Evolutionary conservation across 2,797 vertebrate species (phyloP), one percentile per base, ranked within the genome.

Genomic region (Danio kyathit): DNA sequence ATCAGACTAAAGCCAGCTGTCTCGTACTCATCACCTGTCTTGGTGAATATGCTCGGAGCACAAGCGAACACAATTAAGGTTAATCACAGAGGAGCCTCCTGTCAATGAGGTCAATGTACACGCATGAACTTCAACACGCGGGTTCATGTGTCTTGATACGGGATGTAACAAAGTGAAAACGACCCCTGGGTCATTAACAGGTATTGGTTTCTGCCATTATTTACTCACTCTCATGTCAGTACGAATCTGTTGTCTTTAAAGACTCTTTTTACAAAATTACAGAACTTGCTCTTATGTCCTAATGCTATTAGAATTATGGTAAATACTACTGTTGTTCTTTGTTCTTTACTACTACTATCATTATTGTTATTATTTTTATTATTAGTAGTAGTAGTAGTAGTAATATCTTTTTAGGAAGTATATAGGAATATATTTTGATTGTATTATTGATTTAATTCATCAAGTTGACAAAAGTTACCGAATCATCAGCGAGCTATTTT

Each of bases 31-130:
- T 69, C 76, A 79, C 64, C 64, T 72, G 52, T 44, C 61, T 29
- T 40, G 21, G 19, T 44, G 44, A 59, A 81, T 81, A 57, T 81
- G 61, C 46, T 65, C 60, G 60, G 14, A n/a, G 54, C 38, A 41
- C 72, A 61, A 60, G 54, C 16, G 40, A 74, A 69, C 64, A 82
- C 54, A 82, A 57, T 77, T 66, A 75, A 81, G 52, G 70, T 49
- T 81, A 59, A 81, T 74, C 71, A 64, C 69, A 64, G 29, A 66
- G 61, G 71, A 74, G 19, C 40, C 13, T 65, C n/a, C 60, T 43
- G 38, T n/a, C 74, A 76, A 65, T 66, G 65, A 60, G 65, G 54
- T 78, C 65, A 70, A 14, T 70, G 40, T 69, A 43, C 5, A 65
- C 19, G 38, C 6, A 29, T 54, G 48, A 64, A 64, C 49, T 54